Conservation (phyloP, 2,888 invertebrate species). For the Zygogramma bicolorata region DNA sequence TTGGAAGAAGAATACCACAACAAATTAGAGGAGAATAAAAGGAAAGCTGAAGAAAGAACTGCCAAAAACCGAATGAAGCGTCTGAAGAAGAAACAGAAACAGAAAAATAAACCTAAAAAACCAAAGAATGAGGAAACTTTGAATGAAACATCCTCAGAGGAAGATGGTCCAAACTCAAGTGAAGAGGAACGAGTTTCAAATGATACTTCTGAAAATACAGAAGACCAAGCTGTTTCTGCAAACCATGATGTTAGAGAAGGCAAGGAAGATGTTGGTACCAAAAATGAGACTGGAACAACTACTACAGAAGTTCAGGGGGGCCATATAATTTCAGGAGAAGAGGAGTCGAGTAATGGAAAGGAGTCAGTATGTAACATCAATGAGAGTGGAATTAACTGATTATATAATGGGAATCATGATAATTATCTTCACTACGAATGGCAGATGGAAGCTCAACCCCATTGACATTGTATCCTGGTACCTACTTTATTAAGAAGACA, state of each 20-base stretch:
- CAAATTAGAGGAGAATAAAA: constrained; percentile 82
- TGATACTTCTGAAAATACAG: constrained; percentile 14
- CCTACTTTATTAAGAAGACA: too few species aligned
- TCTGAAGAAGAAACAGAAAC: constrained; percentile 78
- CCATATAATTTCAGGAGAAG: too few species aligned
- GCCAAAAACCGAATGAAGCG: constrained; percentile 94
- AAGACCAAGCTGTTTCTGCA: not conserved
- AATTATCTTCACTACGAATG: too few species aligned
- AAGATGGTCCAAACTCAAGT: constrained; percentile 31
- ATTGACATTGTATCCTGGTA: too few species aligned
- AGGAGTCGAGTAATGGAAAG: too few species aligned
- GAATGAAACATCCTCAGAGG: constrained; percentile 25
- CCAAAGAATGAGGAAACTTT: constrained; percentile 32
- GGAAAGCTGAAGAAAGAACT: constrained; percentile 81
- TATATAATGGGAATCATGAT: too few species aligned
- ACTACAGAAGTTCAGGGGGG: too few species aligned
- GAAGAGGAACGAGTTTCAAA: constrained; percentile 24
- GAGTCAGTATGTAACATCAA: too few species aligned
- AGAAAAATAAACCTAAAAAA: constrained; percentile 51
- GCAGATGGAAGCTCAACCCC: too few species aligned
- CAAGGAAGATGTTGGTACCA: not conserved
- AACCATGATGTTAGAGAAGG: not conserved
- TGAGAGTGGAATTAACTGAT: too few species aligned
- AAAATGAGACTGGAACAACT: not conserved
- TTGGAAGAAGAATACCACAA: constrained; percentile 85